These are phyloP conservation scores for Rhegmatorhina hoffmannsi DNA, from an alignment of 2,113 vertebrate species.

Conservation along the genomic window DNA sequence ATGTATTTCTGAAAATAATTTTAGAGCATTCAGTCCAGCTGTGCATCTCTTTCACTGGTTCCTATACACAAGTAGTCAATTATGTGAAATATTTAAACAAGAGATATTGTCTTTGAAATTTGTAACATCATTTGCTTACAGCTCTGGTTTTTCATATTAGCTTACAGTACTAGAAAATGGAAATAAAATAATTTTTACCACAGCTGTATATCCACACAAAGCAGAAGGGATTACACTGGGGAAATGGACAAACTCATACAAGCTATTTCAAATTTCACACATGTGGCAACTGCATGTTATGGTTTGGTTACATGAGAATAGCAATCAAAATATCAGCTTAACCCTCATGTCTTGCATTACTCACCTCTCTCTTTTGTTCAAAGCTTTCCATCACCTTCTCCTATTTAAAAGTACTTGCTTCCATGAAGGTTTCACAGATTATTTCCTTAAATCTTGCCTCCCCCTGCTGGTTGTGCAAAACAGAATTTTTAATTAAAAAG, in stretches of 20 bases:
- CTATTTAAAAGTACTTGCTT: constrained; percentile 13
- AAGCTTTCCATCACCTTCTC: neutral
- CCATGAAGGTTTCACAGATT: constrained; percentile 49
- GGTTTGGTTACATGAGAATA: neutral
- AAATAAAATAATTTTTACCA: constrained; percentile 21
- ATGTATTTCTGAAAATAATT: constrained; percentile 51
- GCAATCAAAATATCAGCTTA: constrained; percentile 5
- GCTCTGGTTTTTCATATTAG: constrained; percentile 4
- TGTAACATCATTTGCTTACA: constrained; percentile 20
- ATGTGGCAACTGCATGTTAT: neutral
- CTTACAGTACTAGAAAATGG: constrained; percentile 18
- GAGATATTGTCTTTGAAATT: constrained; percentile 36
- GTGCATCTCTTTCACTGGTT: constrained; percentile 36
- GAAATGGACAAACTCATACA: neutral
- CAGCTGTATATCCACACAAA: neutral
- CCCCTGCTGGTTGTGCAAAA: constrained; percentile 91
- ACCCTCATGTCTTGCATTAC: neutral
- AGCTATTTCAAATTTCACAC: neutral
- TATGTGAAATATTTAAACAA: constrained; percentile 57
- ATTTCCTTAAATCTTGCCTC: constrained; percentile 94
- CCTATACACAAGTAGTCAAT: constrained; percentile 22
- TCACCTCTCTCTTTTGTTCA: neutral
- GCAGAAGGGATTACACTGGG: neutral
- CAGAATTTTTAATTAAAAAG: neutral
- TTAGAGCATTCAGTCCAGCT: constrained; percentile 29